These are phyloP conservation scores for Sitta europaea DNA, from an alignment of 2,113 vertebrate species.

Conservation along the genomic window DNA sequence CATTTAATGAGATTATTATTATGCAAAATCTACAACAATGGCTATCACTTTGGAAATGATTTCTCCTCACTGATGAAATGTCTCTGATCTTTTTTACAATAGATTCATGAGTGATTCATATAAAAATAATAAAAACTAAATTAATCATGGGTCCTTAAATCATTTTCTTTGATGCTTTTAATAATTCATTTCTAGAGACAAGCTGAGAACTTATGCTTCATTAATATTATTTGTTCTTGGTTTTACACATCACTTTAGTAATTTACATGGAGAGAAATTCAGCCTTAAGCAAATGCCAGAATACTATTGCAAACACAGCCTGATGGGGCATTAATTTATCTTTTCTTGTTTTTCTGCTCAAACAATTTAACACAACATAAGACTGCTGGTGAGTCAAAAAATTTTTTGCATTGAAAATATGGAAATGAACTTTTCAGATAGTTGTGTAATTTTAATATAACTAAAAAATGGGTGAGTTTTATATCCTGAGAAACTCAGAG, in stretches of 20 bases:
- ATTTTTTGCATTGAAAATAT: background rate
- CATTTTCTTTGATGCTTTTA: slow-evolving; percentile 70
- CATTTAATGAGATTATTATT: slow-evolving; percentile 68
- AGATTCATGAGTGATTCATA: slow-evolving; percentile 67
- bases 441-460: background rate
- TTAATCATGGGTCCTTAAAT: slow-evolving; percentile 74
- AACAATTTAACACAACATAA: background rate
- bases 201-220: slow-evolving; percentile 66
- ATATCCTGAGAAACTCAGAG: background rate
- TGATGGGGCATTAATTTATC: slow-evolving; percentile 54
- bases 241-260: slow-evolving; percentile 52
- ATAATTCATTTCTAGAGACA: slow-evolving; percentile 72
- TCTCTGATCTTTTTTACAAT: slow-evolving; percentile 68
- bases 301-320: slow-evolving; percentile 26
- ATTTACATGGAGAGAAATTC: slow-evolving; percentile 43
- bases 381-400: background rate
- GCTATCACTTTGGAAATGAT: slow-evolving; percentile 38
- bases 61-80: slow-evolving; percentile 66
- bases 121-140: slow-evolving; percentile 76
- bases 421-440: background rate
- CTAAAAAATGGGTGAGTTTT: background rate
- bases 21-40: slow-evolving; percentile 52
- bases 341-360: slow-evolving; percentile 43
- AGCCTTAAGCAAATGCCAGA: slow-evolving; percentile 64
- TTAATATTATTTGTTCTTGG: slow-evolving; percentile 73